Percentiles rank a stretch among this genome's conserved stretches.
These are phyloP conservation scores for Drosophila lacicola DNA, from an alignment of 2,888 invertebrate genomes.

Conservation along the genomic window DNA sequence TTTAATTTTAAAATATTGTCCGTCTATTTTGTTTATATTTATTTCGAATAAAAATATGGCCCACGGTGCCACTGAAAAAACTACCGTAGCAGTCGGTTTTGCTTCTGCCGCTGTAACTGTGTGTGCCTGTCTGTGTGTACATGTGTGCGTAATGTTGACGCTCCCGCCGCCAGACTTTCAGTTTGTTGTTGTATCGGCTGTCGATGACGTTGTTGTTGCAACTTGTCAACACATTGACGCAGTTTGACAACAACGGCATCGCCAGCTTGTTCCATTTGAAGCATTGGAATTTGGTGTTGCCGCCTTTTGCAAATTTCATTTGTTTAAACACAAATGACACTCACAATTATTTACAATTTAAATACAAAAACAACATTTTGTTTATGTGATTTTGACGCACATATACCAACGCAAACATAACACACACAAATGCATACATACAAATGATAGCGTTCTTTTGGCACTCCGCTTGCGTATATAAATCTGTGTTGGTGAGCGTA, in stretches of 20 bases:
- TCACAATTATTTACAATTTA: conserved; percentile 52
- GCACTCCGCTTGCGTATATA: not conserved
- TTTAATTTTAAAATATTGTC: not conserved
- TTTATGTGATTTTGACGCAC: conserved; percentile 42
- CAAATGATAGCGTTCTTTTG: conserved; percentile 24
- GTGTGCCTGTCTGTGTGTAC: not conserved
- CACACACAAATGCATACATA: not conserved
- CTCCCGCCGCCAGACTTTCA: conserved; percentile 34
- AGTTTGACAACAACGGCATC: conserved; percentile 22
- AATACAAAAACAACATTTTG: conserved; percentile 43
- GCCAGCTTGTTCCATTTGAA: conserved; percentile 33
- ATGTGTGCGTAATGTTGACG: conserved; percentile 14
- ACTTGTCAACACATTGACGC: conserved; percentile 52
- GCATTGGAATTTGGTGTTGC: conserved; percentile 32
- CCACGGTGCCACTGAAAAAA: conserved; percentile 43
- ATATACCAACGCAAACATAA: conserved; percentile 14
- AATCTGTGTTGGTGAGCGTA: conserved; percentile 2
- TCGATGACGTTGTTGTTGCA: conserved; percentile 52
- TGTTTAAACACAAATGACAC: conserved; percentile 29
- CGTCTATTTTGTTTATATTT: not conserved
- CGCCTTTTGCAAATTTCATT: conserved; percentile 38
- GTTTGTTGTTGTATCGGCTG: conserved; percentile 44
- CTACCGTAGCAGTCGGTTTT: conserved; percentile 25
- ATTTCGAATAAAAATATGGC: not conserved
- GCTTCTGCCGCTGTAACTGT: conserved; percentile 17